Evolutionary conservation across 2,888 invertebrate genomes (phyloP).

Genomic region (Drosophila prostipennis): DNA sequence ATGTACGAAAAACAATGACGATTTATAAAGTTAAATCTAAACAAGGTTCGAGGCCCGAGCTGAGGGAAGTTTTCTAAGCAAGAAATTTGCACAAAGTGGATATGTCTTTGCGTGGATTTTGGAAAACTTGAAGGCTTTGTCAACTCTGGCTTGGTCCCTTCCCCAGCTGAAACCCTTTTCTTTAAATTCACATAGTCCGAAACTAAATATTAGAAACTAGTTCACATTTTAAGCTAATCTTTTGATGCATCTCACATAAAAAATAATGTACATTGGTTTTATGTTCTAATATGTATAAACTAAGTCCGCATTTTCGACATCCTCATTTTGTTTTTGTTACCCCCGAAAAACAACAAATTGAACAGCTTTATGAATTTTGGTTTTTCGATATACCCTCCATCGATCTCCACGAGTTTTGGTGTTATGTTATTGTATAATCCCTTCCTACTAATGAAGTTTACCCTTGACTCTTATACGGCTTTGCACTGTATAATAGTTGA

Average conservation of each 20-base stretch:
- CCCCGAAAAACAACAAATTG: conserved; percentile 77
- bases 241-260: conserved; percentile 33
- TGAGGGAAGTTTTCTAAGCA: conserved; percentile 13
- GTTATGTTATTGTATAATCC: conserved; percentile 37
- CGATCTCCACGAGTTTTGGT: conserved; percentile 18
- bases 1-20: conserved; percentile 35
- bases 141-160: conserved; percentile 27
- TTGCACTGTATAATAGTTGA: conserved; percentile 25
- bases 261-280: conserved; percentile 55
- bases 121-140: conserved; percentile 28
- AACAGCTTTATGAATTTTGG: conserved; percentile 54
- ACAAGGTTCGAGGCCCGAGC: conserved; percentile 39
- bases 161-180: conserved; percentile 33
- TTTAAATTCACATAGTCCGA: conserved; percentile 55
- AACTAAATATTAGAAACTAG: conserved; percentile 40
- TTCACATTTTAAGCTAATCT: conserved; percentile 52
- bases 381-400: conserved; percentile 3
- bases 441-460: conserved; percentile 23
- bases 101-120: conserved; percentile 27
- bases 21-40: conserved; percentile 43
- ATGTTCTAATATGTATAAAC: conserved; percentile 18
- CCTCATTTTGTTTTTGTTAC: conserved; percentile 41
- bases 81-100: conserved; percentile 26
- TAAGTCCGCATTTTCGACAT: conserved; percentile 22
- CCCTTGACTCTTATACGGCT: conserved; percentile 30